Evolutionary conservation across 2,888 invertebrate genomes (phyloP), one percentile per base, ranked within the genome.

Genomic region (Eupelmus urozonus): DNA sequence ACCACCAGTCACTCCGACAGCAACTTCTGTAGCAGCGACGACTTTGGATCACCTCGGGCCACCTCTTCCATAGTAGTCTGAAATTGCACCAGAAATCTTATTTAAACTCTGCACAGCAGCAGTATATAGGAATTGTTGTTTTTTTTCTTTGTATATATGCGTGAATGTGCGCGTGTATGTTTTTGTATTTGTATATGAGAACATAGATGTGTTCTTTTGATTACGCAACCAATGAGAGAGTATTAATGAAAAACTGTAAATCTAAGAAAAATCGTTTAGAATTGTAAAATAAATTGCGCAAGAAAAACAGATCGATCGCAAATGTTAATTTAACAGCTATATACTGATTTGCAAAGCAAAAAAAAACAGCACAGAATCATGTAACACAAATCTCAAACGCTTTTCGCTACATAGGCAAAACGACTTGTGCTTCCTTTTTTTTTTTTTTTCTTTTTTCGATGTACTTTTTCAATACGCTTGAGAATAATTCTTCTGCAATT

Each of bases 1-100:
- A 85, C 87, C 87, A 83, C 86, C 88, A 90, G 90, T 94, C 93
- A 94, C 93, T 96, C 96, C 85, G 96, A 96, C 88, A 96, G 92
- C 89, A 96, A 92, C 91, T 96, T 95, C 92, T 96, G 96, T 87
- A 96, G 93, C 90, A 96, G 92, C 89, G 96, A 96, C 85, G 95
- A 94, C 87, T 92, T 94, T 91, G 94, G 94, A 93, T 95, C 95
- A 92, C 94, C 94, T 92, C 92, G 93, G 90, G 92, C 93, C 88
- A 92, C 93, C 91, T 94, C 94, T 92, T 93, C 95, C 92, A 92
- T 93, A 92, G 92, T 92, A 94, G 92, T 94, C 93, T 93, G 93
- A 45, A 92, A 92, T 75, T 66, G 73, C 23, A 74, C 5, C 20
- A 49, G 5, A n/a, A 51, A 57, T 57, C 16, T 42, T 66, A 81